phyloP scores from a whole-genome alignment of 1,140 invertebrate species.

The Drosophila bocki region DNA sequence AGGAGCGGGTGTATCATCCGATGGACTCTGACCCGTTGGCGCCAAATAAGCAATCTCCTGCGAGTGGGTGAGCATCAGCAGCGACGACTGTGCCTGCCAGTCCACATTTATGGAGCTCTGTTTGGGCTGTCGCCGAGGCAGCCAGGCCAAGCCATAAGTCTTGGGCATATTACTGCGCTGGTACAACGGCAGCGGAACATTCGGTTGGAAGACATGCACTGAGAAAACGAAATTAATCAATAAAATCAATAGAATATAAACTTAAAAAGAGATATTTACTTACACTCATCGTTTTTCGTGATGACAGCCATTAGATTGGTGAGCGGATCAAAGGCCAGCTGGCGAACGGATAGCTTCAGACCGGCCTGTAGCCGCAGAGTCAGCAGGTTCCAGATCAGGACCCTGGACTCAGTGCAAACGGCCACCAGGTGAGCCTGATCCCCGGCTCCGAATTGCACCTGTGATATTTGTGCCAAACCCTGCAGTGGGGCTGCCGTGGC shows the following conservation, averaged over 20 bases:
- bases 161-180: constrained; percentile 85
- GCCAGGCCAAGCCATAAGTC: constrained; percentile 86
- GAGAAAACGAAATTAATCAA: constrained; percentile 12
- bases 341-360: constrained; percentile 85
- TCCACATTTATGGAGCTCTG: constrained; percentile 81
- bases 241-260: background rate
- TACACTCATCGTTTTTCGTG: constrained; percentile 87
- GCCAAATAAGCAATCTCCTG: constrained; percentile 80
- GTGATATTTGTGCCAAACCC: constrained; percentile 79
- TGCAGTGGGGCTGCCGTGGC: constrained; percentile 40
- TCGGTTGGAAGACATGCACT: constrained; percentile 88
- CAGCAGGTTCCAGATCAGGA: constrained; percentile 91
- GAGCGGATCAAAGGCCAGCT: constrained; percentile 88
- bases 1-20: constrained; percentile 65
- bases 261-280: constrained; percentile 37
- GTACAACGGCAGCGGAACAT: constrained; percentile 86
- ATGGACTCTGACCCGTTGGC: constrained; percentile 55
- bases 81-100: constrained; percentile 87
- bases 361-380: constrained; percentile 86
- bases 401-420: constrained; percentile 86
- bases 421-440: constrained; percentile 88
- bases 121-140: constrained; percentile 85
- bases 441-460: constrained; percentile 88
- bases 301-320: constrained; percentile 89
- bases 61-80: constrained; percentile 87